A percentile compares a stretch with the other conserved stretches of the same genome.
Evolutionary conservation across 2,113 vertebrate genomes (phyloP).

Genomic region (Alexandromys fortis): DNA sequence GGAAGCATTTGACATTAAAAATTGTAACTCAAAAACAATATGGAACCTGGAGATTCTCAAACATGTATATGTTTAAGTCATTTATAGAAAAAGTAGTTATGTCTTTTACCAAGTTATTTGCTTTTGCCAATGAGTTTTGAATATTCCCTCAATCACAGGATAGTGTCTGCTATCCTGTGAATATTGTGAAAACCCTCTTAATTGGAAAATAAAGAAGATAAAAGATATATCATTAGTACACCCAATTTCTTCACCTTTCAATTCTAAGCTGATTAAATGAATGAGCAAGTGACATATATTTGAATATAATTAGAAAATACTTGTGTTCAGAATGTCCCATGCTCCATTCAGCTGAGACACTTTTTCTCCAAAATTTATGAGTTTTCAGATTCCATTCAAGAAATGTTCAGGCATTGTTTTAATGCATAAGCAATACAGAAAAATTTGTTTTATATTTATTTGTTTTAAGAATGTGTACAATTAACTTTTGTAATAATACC

Average conservation of each 20-base stretch:
- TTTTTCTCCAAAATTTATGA: not conserved
- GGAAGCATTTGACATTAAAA: too few relatives aligned
- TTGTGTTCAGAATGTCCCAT: not conserved
- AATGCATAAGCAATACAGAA: not conserved
- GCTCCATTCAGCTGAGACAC: not conserved
- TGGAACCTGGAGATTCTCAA: not conserved
- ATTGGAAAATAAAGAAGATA: not conserved
- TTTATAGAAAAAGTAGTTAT: not conserved
- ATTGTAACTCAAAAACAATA: not conserved
- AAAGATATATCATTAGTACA: not conserved
- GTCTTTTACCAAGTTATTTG: not conserved
- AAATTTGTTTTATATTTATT: not conserved
- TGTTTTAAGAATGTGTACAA: not conserved
- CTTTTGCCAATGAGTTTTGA: not conserved
- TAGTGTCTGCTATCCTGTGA: not conserved
- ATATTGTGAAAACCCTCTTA: not conserved
- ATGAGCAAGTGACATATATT: not conserved
- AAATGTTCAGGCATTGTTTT: not conserved
- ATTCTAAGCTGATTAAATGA: not conserved
- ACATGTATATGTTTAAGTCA: not conserved
- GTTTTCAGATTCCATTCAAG: constrained; percentile 23
- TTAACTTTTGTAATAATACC: not conserved
- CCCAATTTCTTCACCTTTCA: not conserved
- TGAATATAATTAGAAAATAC: not conserved
- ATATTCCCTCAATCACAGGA: not conserved